phyloP scores from a whole-genome alignment of 37 sponge, comb jelly and placozoan species.

The Aphrocallistes beatrix region DNA sequence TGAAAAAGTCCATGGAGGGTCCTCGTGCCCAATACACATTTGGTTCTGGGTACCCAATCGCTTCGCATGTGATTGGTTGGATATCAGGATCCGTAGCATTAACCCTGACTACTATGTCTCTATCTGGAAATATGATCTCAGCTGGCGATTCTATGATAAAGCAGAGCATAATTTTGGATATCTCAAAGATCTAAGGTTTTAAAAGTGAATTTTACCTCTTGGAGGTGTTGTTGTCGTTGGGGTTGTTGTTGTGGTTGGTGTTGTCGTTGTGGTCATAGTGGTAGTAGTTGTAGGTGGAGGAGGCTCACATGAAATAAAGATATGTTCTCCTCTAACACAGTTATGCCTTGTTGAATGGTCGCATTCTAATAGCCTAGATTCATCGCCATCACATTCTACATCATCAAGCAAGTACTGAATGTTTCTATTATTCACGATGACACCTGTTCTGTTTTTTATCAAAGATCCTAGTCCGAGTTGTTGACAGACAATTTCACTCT shows the following conservation, averaged over 20 bases:
- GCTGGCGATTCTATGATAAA: no score
- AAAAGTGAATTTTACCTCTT: no score
- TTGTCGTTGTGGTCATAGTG: no score
- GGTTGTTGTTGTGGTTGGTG: no score
- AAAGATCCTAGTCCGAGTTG: neutral
- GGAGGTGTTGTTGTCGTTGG: no score
- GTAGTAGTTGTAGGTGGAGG: neutral
- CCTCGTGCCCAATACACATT: neutral
- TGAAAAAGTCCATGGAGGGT: no score
- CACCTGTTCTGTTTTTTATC: neutral
- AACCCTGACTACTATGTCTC: no score
- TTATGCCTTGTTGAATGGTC: neutral
- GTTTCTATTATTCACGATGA: neutral
- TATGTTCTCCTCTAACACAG: neutral
- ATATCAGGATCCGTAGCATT: no score
- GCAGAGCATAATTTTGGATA: no score
- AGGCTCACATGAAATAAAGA: neutral
- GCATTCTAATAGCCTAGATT: neutral
- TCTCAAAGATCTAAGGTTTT: no score
- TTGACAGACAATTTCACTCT: neutral
- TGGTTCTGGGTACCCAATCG: neutral
- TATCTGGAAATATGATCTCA: no score
- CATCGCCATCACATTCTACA: neutral
- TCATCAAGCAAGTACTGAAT: neutral
- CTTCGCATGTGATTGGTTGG: neutral